Evolutionary conservation across 2,113 vertebrate genomes (phyloP), one percentile per base, ranked within the genome.

Genomic region (Carassius gibelio): DNA sequence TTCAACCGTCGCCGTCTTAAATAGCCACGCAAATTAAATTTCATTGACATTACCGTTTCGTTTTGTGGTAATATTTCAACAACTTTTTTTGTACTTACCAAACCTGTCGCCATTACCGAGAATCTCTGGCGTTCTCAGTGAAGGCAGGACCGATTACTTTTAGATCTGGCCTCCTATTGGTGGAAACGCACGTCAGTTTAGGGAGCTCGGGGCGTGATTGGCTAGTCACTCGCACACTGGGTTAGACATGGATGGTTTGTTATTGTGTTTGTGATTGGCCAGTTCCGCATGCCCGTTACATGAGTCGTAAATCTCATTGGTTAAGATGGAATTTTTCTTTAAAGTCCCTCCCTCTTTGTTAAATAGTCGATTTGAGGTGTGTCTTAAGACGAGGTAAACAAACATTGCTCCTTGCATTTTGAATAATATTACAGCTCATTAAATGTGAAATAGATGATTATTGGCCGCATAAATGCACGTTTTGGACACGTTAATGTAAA

Each of bases 71-170:
- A 90, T 90, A 86, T 90, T 88, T 84, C 90, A 81, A 75, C 84
- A 84, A 96, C 95, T 96, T 97, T 95, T 90, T 86, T 30, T 30
- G 30, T 91, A 98, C 98, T 99, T 95, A 98, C 98, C 98, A 95
- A 96, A 92, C 93, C 96, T 95, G 96, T 97, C 97, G 97, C 96
- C 97, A 98, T 98, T 97, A 96, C 95, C 93, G 88, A 97, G 91
- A 94, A 94, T 95, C 92, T 95, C 91, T 93, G 92, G 91, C 89
- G 74, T 93, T 93, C 91, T 84, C 84, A 11, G 81, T 74, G 87
- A 72, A 90, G 93, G 94, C 55, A 90, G 94, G 86, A 88, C 83
- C 84, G 83, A 89, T 85, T 81, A 87, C 30, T 85, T 93, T 59
- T 71, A 90, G 88, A 93, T 81, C 36, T 88, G 3, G 87, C 30